Base-by-base conservation (phyloP, 1,140 invertebrate genomes). In the Drosophila ercepeae region DNA sequence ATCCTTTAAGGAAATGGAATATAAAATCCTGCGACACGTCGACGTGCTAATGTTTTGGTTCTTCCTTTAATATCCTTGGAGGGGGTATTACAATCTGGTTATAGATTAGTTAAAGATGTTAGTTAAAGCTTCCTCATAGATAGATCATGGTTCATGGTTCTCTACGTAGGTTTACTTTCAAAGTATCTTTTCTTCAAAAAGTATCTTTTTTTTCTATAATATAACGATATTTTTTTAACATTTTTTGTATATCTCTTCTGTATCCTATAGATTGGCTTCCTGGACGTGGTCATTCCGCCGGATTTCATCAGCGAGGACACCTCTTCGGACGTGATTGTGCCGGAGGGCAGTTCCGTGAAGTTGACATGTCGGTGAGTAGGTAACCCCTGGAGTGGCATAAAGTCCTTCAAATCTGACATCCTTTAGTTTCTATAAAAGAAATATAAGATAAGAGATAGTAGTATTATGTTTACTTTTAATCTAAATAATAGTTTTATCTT, bases 211-310 rank as follows among this genome's bases (percentile, higher is more conserved):
- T n/a, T n/a, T n/a, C n/a, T n/a, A 21, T 21, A 21, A 32, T 32
- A n/a, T 32, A n/a, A 9, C 3, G 4, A 27, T n/a, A 32, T 32
- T n/a, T 27, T 8, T 36, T 58, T 44, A 44, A 42, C 45, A 3
- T 7, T 39, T 39, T 6, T 14, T 39, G 4, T 39, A 16, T 13
- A 7, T 13, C 11, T 39, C 13, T 9, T 9, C 75, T 92, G 92
- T 14, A 16, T 32, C 70, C 92, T 92, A 14, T 91, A 96, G 95
- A 95, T 96, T 91, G 96, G 96, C 8, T 94, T 94, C 78, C 92
- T 97, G 72, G 95, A 97, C 44, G 96, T 97, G 13, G 95, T 96
- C 13, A 95, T 97, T 74, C 96, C 96, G 6, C 96, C 96, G 6
- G 96, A 97, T 89, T 96, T 97, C 82, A 93, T 97, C 29, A 91